These are phyloP conservation scores for Etheostoma cragini DNA, from an alignment of 2,113 vertebrate species.

Conservation along the genomic window DNA sequence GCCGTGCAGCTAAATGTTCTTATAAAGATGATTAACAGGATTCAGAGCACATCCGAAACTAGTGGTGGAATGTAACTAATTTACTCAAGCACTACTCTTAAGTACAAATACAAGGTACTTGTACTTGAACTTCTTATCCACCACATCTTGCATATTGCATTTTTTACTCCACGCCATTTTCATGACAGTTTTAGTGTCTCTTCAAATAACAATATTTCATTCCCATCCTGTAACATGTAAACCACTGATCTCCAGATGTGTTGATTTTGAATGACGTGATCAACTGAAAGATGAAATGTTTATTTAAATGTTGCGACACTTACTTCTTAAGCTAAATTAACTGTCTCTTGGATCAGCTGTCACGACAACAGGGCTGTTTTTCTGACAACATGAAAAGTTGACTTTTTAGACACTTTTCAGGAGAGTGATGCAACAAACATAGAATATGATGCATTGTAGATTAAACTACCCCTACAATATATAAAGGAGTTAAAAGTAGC, in stretches of 20 bases:
- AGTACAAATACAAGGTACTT: background rate
- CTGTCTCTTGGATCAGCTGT: background rate
- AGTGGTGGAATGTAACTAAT: background rate
- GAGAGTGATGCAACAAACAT: too few species aligned
- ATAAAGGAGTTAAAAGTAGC: too few species aligned
- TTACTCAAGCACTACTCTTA: background rate
- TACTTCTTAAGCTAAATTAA: background rate
- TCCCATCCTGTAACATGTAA: background rate
- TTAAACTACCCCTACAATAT: too few species aligned
- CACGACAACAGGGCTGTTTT: too few species aligned
- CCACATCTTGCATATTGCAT: background rate
- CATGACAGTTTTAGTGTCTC: background rate
- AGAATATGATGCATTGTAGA: too few species aligned
- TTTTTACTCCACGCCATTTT: background rate
- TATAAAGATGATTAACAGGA: background rate
- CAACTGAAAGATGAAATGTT: too few species aligned
- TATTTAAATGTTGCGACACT: background rate
- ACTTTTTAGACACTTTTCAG: too few species aligned
- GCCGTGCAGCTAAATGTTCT: conserved; percentile 8
- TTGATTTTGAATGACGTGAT: too few species aligned
- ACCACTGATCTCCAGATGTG: too few species aligned
- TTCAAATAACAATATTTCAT: background rate
- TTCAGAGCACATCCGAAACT: background rate
- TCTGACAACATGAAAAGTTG: too few species aligned
- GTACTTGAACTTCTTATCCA: background rate